Evolutionary conservation across 1,140 invertebrate genomes (phyloP).

Genomic region (Chelonus insularis): DNA sequence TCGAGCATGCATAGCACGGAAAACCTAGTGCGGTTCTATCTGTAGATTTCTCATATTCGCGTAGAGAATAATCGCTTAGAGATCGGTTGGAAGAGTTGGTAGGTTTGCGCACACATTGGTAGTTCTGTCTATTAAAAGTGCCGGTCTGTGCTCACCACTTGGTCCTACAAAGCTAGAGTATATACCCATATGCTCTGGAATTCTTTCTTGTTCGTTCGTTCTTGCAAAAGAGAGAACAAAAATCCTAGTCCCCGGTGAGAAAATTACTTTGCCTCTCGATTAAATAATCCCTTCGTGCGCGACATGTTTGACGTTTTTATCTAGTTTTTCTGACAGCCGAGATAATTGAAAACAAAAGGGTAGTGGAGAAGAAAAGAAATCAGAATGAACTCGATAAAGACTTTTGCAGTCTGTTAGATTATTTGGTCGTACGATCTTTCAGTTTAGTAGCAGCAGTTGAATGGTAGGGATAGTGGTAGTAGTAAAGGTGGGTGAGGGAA

Average conservation of each 20-base stretch:
- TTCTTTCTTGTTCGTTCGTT: too few relatives aligned
- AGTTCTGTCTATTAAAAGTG: constrained; percentile 15
- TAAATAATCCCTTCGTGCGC: constrained; percentile 4
- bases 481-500: too few relatives aligned
- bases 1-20: constrained; percentile 33
- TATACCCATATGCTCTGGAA: too few relatives aligned
- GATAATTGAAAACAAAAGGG: constrained; percentile 13
- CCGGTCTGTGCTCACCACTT: not conserved
- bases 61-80: constrained; percentile 22
- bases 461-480: too few relatives aligned
- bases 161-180: not conserved
- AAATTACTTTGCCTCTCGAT: not conserved
- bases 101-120: not conserved
- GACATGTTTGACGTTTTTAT: constrained; percentile 9
- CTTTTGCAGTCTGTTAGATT: not conserved
- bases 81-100: not conserved
- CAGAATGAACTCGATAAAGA: not conserved
- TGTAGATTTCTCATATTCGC: constrained; percentile 24
- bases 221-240: too few relatives aligned
- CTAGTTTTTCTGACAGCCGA: not conserved
- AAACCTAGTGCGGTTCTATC: constrained; percentile 17
- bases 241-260: too few relatives aligned
- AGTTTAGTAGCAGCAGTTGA: too few relatives aligned
- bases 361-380: not conserved
- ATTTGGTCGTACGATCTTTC: not conserved